Percentiles rank a stretch among this genome's conserved stretches.
phyloP scores from a whole-genome alignment of 1,140 invertebrate species.

The Conus betulinus region DNA sequence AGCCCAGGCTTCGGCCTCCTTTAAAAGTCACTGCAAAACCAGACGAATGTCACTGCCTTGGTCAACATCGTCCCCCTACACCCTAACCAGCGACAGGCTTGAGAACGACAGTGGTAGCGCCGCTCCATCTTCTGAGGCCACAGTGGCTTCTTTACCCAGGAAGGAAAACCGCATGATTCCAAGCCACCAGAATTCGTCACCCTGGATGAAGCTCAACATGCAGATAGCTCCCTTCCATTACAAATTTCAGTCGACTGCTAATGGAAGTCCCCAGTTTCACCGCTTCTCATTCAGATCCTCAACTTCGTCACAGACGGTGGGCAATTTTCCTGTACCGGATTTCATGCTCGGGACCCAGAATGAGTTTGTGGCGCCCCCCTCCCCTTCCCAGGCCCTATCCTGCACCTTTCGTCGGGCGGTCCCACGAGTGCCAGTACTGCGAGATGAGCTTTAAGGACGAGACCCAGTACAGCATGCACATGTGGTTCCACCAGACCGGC shows the following conservation, averaged over 20 bases:
- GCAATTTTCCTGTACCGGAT: background rate
- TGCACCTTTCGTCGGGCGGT: background rate
- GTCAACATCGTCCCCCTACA: background rate
- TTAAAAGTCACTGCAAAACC: background rate
- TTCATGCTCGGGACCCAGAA: no score
- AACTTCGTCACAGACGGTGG: background rate
- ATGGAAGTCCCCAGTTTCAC: background rate
- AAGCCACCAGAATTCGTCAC: background rate
- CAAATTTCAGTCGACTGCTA: background rate
- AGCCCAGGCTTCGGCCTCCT: background rate
- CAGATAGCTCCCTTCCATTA: background rate
- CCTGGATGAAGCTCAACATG: background rate
- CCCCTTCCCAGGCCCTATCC: background rate
- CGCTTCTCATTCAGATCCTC: background rate
- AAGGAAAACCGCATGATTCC: background rate
- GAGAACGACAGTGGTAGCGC: no score
- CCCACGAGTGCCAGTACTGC: slow-evolving; percentile 86
- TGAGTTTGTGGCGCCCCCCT: background rate
- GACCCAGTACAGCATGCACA: slow-evolving; percentile 95
- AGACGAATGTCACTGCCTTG: background rate
- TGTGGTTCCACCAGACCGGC: slow-evolving; percentile 92
- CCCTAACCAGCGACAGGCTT: background rate
- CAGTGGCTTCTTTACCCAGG: background rate
- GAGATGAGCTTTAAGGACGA: slow-evolving; percentile 93
- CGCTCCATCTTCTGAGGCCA: background rate